Evolutionary conservation across 2,113 vertebrate species (phyloP), one percentile per base, ranked within the genome.

Genomic region (Lynx canadensis): DNA sequence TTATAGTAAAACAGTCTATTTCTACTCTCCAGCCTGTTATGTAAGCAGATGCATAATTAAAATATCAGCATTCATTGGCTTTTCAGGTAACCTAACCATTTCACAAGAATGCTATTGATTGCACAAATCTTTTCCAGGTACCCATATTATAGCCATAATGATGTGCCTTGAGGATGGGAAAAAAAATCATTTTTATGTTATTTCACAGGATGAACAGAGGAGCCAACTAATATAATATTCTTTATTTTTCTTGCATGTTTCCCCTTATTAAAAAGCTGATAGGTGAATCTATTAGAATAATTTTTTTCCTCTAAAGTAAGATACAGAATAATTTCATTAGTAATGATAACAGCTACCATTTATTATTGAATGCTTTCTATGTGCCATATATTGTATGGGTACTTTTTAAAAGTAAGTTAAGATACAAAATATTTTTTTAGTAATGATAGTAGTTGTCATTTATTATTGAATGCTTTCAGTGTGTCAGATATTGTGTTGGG

Each of bases 91-190:
- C n/a, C 36, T 97, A 60, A 86, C 33, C 48, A 80, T 91, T 76
- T 73, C 95, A 98, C 92, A 98, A 98, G 95, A 99, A 98, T 57
- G 87, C 98, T 76, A 89, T 98, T 97, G 3, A 57, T 99, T 83
- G 97, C 98, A 21, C 98, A 98, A 98, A 97, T 73, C 52, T 94
- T 97, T 95, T 76, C 79, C 73, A 69, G 31, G 13, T 66, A 76
- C 25, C 81, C 65, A 21, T 80, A 91, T 9, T 55, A 38, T 89
- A 57, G 94, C 95, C 98, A 11, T 94, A 73, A 94, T 95, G 4
- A 45, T 92, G 11, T 96, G 7, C 69, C 91, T 96, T 95, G 45
- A 85, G 68, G 19, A 66, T 38, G 18, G 81, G 4, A 16, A 60
- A 89, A 89, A 31, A 50, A 45, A 84, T 63, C 29, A 65, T 45